These are phyloP conservation scores for Encarsia formosa DNA, from an alignment of 2,888 invertebrate genomes.

Conservation along the genomic window DNA sequence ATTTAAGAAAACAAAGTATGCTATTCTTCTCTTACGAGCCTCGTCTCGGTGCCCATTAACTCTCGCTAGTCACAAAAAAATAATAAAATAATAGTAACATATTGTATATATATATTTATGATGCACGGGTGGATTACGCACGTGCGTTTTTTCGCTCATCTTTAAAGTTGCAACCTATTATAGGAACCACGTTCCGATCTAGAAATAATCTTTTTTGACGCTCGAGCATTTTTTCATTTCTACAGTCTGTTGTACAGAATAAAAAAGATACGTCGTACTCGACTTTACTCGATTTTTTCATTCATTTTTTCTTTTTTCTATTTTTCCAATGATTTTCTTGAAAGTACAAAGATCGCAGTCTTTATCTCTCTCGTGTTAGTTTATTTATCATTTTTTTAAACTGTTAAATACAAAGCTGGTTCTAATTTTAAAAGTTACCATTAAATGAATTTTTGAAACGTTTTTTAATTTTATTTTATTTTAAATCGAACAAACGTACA, in stretches of 20 bases:
- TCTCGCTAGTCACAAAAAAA: slow-evolving; percentile 19
- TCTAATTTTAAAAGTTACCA: too few species aligned
- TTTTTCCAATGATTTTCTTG: not conserved
- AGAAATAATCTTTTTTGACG: slow-evolving; percentile 22
- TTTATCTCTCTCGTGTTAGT: slow-evolving; percentile 23
- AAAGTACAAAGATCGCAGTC: slow-evolving; percentile 27
- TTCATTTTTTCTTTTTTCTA: not conserved
- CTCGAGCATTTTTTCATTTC: slow-evolving; percentile 17
- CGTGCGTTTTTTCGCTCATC: slow-evolving; percentile 20
- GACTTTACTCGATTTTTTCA: slow-evolving; percentile 2
- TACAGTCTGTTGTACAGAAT: not conserved
- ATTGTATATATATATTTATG: slow-evolving; percentile 4
- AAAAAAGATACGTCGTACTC: not conserved
- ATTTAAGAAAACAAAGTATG: too few species aligned
- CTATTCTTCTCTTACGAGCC: not conserved
- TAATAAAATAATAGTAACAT: slow-evolving; percentile 8
- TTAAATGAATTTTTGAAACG: too few species aligned
- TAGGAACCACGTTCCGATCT: slow-evolving; percentile 26
- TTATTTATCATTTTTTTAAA: slow-evolving; percentile 4
- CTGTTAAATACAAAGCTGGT: not conserved
- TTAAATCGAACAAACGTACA: too few species aligned
- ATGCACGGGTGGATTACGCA: slow-evolving; percentile 4
- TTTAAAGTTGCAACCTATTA: slow-evolving; percentile 26
- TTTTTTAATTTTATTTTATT: too few species aligned
- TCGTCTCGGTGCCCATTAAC: not conserved